These are phyloP conservation scores for Drosophila pallidifrons DNA, from an alignment of 1,140 invertebrate genomes.

Conservation along the genomic window DNA sequence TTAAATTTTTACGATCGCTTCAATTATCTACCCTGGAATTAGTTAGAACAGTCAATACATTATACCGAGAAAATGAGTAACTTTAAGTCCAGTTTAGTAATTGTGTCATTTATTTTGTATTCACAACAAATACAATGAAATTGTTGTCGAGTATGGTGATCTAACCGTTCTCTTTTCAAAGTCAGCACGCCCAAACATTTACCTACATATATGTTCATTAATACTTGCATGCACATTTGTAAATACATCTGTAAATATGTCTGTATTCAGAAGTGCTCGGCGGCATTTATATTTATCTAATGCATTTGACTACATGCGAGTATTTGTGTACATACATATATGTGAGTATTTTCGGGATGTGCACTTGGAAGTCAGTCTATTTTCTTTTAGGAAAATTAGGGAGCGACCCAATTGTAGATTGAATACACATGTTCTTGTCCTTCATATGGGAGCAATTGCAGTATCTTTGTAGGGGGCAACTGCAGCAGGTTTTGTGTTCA, in stretches of 20 bases:
- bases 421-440: neutral
- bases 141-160: constrained; percentile 13
- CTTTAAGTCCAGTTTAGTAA: neutral
- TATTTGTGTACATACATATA: neutral
- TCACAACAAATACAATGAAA: neutral
- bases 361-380: constrained; percentile 9
- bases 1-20: neutral
- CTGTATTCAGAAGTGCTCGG: constrained; percentile 9
- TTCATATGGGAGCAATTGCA: neutral
- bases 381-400: constrained; percentile 9
- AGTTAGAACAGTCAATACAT: neutral
- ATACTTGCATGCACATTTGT: constrained; percentile 15
- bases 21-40: neutral
- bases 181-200: constrained; percentile 13
- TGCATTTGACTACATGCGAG: constrained; percentile 18
- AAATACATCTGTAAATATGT: constrained; percentile 8
- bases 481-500: too few relatives aligned
- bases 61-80: neutral
- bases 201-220: constrained; percentile 7
- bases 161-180: constrained; percentile 30
- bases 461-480: neutral
- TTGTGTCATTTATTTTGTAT: neutral
- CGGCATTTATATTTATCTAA: constrained; percentile 41
- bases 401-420: neutral
- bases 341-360: constrained; percentile 5